Evolutionary conservation across 2,113 vertebrate genomes (phyloP), one percentile per base, ranked within the genome.

Genomic region (Callionymus lyra): DNA sequence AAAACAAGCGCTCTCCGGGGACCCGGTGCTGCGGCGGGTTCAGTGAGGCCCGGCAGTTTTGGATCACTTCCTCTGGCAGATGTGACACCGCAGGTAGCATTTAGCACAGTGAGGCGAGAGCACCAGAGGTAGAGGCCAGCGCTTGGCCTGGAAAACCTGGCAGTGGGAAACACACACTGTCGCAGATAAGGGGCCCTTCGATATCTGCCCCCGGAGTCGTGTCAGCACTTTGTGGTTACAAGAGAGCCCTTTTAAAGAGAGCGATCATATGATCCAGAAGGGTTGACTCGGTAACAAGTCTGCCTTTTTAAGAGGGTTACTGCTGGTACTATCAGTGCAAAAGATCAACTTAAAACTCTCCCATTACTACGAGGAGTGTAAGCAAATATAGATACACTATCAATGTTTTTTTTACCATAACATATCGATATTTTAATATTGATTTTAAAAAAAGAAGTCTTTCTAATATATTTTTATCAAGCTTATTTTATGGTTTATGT

Each of bases 21-120:
- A 72, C 51, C 38, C n/a, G n/a, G n/a, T n/a, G 50, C 15, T 58
- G 61, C 65, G 58, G 60, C 57, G 64, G 65, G 68, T 71, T 74
- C 58, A 10, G 12, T 43, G 55, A 65, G 65, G 58, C 59, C 63
- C 47, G 50, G 65, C 52, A 47, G 47, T 49, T 68, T 76, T 82
- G 81, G 82, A 82, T 68, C 55, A 41, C 52, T 61, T 83, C 80
- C 76, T 71, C 2, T 70, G 71, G 61, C 60, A 66, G 76, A 75
- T 76, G 73, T 67, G 79, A 80, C 72, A 65, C 71, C 49, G 57
- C 67, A 71, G 80, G 81, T 81, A 81, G 80, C 65, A 56, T 78
- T 83, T 74, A 80, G 65, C 50, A 31, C 76, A 62, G 71, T 65
- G 35, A 75, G 65, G 34, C 55, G 53, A 27, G 40, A 71, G 47